Conservation (phyloP, 1,140 invertebrate genomes). For the Calephelis virginiensis region DNA sequence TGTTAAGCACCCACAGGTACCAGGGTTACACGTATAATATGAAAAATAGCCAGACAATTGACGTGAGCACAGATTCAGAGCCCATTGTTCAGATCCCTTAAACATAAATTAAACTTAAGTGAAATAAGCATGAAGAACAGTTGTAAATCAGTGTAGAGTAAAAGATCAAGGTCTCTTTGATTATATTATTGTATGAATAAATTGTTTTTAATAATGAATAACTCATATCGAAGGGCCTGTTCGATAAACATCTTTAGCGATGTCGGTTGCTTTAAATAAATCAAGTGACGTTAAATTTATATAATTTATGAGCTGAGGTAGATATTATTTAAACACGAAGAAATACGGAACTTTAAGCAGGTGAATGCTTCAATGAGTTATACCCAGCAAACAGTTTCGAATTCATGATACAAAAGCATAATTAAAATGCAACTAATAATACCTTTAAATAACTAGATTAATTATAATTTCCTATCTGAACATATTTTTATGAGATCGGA, state of each 20-base stretch:
- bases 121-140: slow-evolving; percentile 39
- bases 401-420: neutral
- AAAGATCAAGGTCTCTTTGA: slow-evolving; percentile 48
- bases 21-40: slow-evolving; percentile 40
- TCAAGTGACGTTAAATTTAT: slow-evolving; percentile 37
- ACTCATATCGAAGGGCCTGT: slow-evolving; percentile 39
- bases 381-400: slow-evolving; percentile 4
- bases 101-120: slow-evolving; percentile 33
- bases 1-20: slow-evolving; percentile 38
- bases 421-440: neutral
- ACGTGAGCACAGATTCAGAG: slow-evolving; percentile 39
- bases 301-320: slow-evolving; percentile 31
- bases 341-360: slow-evolving; percentile 26
- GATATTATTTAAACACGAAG: slow-evolving; percentile 32
- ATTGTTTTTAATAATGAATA: slow-evolving; percentile 54
- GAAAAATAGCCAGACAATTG: slow-evolving; percentile 46
- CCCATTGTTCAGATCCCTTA: slow-evolving; percentile 40
- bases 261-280: slow-evolving; percentile 41
- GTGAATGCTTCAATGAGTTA: slow-evolving; percentile 30
- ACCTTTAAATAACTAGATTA: neutral
- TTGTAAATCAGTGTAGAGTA: slow-evolving; percentile 47
- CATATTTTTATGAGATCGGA: too few relatives aligned
- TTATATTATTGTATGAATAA: slow-evolving; percentile 49
- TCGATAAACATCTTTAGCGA: slow-evolving; percentile 37
- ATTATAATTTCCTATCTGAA: too few relatives aligned